Base-by-base conservation (phyloP, 2,888 invertebrate species). In the Yponomeuta malinellus region DNA sequence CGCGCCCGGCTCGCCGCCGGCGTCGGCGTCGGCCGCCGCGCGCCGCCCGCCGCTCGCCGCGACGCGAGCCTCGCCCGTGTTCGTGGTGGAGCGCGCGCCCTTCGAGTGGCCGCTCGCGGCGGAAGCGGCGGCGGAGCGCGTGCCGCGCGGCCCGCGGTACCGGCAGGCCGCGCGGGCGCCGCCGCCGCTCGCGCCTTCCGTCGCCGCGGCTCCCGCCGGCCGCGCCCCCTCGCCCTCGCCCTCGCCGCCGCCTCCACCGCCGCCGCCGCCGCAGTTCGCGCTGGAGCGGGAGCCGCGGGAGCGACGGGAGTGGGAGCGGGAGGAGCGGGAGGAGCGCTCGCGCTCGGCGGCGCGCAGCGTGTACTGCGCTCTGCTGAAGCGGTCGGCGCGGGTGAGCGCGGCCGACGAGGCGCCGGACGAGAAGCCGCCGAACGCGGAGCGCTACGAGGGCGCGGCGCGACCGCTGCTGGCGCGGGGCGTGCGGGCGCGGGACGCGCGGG, bases 241-340 rank as follows among this genome's bases (percentile, higher is more conserved):
- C 73, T 74, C 71, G 23, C 23, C 23, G 23, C 73, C 74, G 71
- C 75, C 76, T 6, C 10, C 72, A 64, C 48, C 72, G 48, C 77
- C 78, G 65, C 78, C 80, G 48, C 76, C 76, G 68, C 81, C 83
- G 52, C 79, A 79, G 73, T 79, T 81, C 75, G 80, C 81, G 70
- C 72, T 78, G 71, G 77, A 75, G 48, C 69, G 73, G n/a, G 72
- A 73, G 69, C 72, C 72, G 68, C 72, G 74, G 59, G 72, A 71
- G 74, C 68, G 74, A 75, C 71, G 77, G 74, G 71, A 71, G 43
- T 43, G 43, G 43, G 73, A 68, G 72, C 73, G 71, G 74, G 73
- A 68, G 43, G 73, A 68, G 72, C 73, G 71, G 74, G 73, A 68
- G 72, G 72, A 68, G 74, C 74, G 43, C 43, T 2, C 64, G 73